Evolutionary conservation across 2,797 vertebrate genomes (phyloP).

Genomic region (Rhynchotus rufescens): DNA sequence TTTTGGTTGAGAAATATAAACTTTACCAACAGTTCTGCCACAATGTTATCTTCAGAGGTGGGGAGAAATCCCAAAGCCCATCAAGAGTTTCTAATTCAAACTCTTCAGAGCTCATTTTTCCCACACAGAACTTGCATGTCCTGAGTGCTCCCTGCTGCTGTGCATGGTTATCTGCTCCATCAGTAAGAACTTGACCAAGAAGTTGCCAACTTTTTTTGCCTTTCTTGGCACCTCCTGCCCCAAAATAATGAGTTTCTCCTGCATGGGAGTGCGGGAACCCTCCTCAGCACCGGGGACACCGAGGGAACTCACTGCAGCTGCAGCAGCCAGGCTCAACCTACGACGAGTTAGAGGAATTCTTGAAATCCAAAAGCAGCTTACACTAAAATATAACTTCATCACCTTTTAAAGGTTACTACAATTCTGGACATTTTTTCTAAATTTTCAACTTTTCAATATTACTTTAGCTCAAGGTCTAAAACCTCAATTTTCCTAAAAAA

Average conservation of each 20-base stretch:
- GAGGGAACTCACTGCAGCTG: neutral
- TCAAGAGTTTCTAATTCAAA: neutral
- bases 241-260: neutral
- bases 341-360: neutral
- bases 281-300: neutral
- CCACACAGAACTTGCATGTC: neutral
- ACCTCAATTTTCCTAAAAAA: neutral
- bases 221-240: neutral
- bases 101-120: constrained; percentile 5
- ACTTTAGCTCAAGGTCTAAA: neutral
- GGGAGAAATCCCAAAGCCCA: neutral
- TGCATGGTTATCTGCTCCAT: neutral
- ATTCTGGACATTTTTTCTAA: neutral
- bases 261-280: neutral
- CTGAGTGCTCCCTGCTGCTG: neutral
- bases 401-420: neutral
- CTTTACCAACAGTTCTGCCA: neutral
- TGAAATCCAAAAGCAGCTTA: neutral
- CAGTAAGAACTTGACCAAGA: neutral
- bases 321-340: neutral
- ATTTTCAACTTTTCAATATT: neutral
- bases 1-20: neutral
- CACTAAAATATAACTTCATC: neutral
- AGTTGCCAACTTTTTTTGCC: neutral
- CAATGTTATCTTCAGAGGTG: neutral